phyloP scores from a whole-genome alignment of 2,113 vertebrate species.

The Machaerirhynchus nigripectus region DNA sequence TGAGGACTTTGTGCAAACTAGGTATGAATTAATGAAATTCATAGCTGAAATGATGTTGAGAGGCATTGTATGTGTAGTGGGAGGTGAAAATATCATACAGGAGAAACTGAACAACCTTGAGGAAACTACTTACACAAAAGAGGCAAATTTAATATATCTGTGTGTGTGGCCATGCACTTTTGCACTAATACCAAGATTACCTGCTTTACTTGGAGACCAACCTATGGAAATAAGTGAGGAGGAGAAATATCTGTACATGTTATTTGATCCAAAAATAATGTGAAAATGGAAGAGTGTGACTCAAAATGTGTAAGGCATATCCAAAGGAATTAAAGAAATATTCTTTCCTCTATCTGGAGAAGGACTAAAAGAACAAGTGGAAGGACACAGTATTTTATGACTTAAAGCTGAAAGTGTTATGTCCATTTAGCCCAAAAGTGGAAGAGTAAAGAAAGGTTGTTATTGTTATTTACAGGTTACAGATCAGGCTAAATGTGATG shows the following conservation, averaged over 20 bases:
- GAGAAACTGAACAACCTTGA: neutral
- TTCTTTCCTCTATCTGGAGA: neutral
- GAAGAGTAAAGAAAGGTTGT: neutral
- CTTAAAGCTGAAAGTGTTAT: neutral
- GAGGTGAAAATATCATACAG: neutral
- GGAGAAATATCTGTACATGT: neutral
- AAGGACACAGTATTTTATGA: neutral
- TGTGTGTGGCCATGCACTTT: neutral
- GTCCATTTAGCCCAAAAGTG: neutral
- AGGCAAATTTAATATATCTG: neutral
- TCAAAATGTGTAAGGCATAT: neutral
- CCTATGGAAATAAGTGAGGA: neutral
- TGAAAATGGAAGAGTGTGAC: neutral
- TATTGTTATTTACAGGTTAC: neutral
- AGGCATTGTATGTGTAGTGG: fast-evolving
- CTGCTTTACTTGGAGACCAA: neutral
- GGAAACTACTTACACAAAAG: neutral
- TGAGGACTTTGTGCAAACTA: neutral
- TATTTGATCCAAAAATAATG: neutral
- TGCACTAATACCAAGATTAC: neutral
- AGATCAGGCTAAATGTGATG: neutral
- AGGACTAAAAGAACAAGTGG: neutral
- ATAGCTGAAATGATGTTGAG: neutral
- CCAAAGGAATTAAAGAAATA: neutral
- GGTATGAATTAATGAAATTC: neutral